Evolutionary conservation across 2,797 vertebrate genomes (phyloP).

Genomic region (Darevskia mixta): DNA sequence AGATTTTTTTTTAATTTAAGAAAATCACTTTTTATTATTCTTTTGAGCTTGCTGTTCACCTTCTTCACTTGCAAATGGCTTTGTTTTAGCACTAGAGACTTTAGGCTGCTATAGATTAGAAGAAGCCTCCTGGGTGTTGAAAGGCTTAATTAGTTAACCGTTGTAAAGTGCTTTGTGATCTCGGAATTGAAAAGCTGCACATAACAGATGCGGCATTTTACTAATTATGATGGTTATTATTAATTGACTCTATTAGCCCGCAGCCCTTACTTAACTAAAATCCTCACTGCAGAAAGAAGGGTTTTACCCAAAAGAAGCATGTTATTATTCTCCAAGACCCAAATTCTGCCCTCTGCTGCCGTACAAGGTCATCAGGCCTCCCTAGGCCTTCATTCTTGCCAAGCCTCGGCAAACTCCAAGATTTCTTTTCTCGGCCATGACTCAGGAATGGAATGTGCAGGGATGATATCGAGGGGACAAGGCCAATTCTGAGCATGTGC

Average conservation of each 20-base stretch:
- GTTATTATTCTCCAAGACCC: constrained; percentile 23
- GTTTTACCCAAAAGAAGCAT: constrained; percentile 13
- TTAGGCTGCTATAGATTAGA: constrained; percentile 39
- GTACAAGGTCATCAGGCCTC: not conserved
- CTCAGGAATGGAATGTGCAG: not conserved
- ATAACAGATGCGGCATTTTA: constrained; percentile 38
- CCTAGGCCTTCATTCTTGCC: not conserved
- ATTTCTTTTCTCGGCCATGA: not conserved
- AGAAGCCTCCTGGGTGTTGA: constrained; percentile 30
- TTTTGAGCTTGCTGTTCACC: constrained; percentile 19
- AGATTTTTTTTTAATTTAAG: not conserved
- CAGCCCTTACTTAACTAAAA: constrained; percentile 25
- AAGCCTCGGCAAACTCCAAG: not conserved
- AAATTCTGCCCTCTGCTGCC: constrained; percentile 34
- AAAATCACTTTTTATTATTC: not conserved
- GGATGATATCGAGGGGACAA: not conserved
- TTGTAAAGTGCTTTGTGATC: constrained; percentile 30
- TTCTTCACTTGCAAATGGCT: constrained; percentile 21
- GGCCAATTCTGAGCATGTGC: not conserved
- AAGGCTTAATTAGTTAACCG: constrained; percentile 41
- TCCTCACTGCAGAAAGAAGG: constrained; percentile 29
- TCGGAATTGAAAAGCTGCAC: constrained; percentile 25
- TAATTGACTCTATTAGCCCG: constrained; percentile 38
- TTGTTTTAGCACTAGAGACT: constrained; percentile 42
- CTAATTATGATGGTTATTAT: constrained; percentile 24